Evolutionary conservation across 1,140 invertebrate species (phyloP).

Genomic region (Triops cancriformis): DNA sequence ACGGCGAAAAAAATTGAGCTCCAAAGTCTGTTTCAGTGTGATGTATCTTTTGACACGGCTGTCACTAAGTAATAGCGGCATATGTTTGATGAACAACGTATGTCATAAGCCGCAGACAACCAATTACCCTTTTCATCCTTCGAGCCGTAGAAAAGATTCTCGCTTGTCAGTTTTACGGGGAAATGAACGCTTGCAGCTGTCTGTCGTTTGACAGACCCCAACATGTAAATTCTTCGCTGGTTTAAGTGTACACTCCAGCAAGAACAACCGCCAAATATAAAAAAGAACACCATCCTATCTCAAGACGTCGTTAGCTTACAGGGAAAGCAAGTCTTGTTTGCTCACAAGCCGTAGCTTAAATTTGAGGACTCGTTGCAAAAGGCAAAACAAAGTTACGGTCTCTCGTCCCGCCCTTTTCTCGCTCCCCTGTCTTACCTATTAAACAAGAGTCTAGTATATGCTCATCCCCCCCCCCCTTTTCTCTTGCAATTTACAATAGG

Average conservation of each 20-base stretch:
- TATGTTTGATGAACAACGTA: not conserved
- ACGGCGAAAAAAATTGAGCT: not conserved
- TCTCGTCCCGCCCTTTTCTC: not conserved
- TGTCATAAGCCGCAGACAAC: constrained; percentile 1
- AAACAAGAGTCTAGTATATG: not conserved
- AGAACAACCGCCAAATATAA: not conserved
- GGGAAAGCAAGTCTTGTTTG: not conserved
- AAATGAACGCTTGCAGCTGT: constrained; percentile 1
- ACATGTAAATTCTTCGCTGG: not conserved
- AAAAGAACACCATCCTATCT: not conserved
- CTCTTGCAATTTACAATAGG: not conserved
- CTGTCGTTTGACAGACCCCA: not conserved
- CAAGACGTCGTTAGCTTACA: not conserved
- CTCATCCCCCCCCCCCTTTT: not conserved
- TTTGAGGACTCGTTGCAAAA: not conserved
- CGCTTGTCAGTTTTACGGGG: constrained; percentile 1
- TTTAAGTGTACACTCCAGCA: not conserved
- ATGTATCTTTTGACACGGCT: constrained; percentile 10
- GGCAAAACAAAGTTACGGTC: not conserved
- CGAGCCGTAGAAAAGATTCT: not conserved
- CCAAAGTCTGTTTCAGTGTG: not conserved
- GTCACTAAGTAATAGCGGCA: constrained; percentile 10
- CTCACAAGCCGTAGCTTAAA: not conserved
- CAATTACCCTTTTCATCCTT: constrained; percentile 6
- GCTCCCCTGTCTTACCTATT: not conserved